These are phyloP conservation scores for Campoletis raptor DNA, from an alignment of 2,888 invertebrate genomes.

Conservation along the genomic window DNA sequence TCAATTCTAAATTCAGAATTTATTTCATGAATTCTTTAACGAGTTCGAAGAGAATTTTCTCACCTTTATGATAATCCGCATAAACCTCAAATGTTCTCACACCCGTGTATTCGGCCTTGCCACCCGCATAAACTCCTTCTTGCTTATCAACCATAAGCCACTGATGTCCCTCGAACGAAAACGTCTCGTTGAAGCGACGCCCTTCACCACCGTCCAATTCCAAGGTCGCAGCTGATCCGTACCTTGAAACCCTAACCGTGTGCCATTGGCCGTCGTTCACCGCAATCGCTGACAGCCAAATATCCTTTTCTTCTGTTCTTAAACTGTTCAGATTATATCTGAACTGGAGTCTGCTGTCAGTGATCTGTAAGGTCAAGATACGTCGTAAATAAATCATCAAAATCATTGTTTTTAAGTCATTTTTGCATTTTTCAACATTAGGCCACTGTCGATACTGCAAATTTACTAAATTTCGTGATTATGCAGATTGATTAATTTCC, in stretches of 20 bases:
- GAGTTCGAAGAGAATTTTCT: constrained; percentile 1
- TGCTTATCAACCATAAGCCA: constrained; percentile 97
- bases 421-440: too few species aligned
- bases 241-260: constrained; percentile 95
- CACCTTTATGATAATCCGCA: constrained; percentile 97
- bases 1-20: neutral
- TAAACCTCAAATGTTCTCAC: constrained; percentile 97
- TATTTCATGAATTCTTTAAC: neutral
- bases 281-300: constrained; percentile 95
- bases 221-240: constrained; percentile 96
- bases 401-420: neutral
- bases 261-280: constrained; percentile 99
- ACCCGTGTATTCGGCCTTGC: constrained; percentile 97
- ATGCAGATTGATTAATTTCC: neutral
- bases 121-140: constrained; percentile 97
- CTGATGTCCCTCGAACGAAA: constrained; percentile 95
- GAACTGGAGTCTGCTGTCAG: constrained; percentile 95
- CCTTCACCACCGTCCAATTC: constrained; percentile 98
- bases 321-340: constrained; percentile 96
- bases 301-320: constrained; percentile 95
- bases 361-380: constrained; percentile 87
- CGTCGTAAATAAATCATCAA: neutral
- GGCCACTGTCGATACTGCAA: too few species aligned
- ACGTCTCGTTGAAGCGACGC: constrained; percentile 96
- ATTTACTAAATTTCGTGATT: neutral